Evolutionary conservation across 2,797 vertebrate species (phyloP), one percentile per base, ranked within the genome.

Genomic region (Buphagus erythrorhynchus): DNA sequence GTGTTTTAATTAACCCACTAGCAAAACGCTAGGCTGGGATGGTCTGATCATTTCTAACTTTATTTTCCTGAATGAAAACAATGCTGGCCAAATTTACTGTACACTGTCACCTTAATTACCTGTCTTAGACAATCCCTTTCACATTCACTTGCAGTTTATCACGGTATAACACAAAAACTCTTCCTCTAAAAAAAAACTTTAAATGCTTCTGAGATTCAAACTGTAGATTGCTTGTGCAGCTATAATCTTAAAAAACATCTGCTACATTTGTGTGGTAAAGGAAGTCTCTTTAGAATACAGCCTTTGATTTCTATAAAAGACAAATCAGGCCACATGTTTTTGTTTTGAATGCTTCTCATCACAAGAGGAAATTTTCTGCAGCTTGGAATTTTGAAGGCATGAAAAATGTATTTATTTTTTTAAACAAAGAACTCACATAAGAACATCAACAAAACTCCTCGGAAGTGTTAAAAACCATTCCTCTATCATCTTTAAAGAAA

Each of bases 251-350:
- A 96, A 97, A 97, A 98, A 98, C 98, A 98, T 98, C 98, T 98
- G 98, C 97, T 98, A 97, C 97, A 98, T 98, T 98, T 98, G 97
- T 98, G 97, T 97, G 96, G 97, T 96, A 95, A 96, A 97, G 49
- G 93, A 97, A 90, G 97, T 95, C 97, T 97, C 97, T 97, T 97
- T 97, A 97, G 95, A 98, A 98, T 97, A 97, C 97, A 95, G 97
- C 97, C 97, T 98, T 97, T 98, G 98, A 98, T 98, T 98, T 98
- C 96, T 91, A 97, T 97, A 97, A 98, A 97, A 98, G 98, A 98
- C 98, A 98, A 98, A 98, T 98, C 98, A 98, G 97, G 94, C 97
- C 75, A 75, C 97, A 97, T 86, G 97, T 98, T 98, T 98, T 98
- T 98, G 98, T 98, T 97, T 96, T 98, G 97, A 98, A 98, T 98